These are phyloP conservation scores for Brachylomia viminalis DNA, from an alignment of 2,888 invertebrate species.

Conservation along the genomic window DNA sequence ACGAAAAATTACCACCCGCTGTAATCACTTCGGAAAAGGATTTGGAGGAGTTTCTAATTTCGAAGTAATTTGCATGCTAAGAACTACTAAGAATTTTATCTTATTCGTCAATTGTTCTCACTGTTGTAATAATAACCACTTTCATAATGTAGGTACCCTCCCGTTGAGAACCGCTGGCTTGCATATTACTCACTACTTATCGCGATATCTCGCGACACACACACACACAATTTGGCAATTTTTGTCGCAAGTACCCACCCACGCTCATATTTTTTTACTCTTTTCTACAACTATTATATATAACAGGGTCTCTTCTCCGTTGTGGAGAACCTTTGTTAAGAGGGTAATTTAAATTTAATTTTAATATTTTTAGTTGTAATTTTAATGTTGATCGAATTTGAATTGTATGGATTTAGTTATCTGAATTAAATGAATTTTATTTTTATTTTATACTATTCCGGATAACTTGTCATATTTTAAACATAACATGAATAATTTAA, in stretches of 20 bases:
- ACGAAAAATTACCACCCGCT: slow-evolving; percentile 2
- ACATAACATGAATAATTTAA: no score
- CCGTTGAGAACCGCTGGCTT: background rate
- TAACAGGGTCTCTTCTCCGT: no score
- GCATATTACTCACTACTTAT: background rate
- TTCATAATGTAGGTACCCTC: background rate
- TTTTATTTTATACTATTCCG: no score
- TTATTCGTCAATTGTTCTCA: background rate
- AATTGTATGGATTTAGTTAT: no score
- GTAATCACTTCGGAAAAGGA: background rate
- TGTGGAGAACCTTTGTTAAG: no score
- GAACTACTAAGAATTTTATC: background rate
- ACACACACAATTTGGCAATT: background rate
- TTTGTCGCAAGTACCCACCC: background rate
- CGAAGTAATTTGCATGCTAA: background rate
- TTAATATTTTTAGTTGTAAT: no score
- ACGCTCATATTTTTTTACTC: background rate
- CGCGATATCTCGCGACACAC: background rate
- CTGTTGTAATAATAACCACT: background rate
- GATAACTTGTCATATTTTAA: no score
- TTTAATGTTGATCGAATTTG: no score
- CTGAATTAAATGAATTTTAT: no score
- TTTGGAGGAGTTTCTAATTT: background rate
- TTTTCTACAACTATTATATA: no score
- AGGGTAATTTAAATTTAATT: no score